Evolutionary conservation across 2,888 invertebrate genomes (phyloP).

Genomic region (Neelides folsomi): DNA sequence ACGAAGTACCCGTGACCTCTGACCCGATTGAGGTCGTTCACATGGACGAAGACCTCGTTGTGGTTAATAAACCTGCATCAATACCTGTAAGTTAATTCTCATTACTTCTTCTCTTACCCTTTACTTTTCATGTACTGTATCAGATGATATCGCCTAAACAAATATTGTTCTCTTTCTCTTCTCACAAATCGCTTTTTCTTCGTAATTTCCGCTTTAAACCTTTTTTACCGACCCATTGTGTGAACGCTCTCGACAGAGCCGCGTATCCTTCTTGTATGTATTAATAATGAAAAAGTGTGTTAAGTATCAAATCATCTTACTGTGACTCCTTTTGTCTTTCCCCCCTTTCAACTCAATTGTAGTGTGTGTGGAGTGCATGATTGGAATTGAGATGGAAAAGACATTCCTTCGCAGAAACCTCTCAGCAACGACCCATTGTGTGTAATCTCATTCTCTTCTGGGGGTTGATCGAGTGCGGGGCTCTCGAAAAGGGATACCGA

Average conservation of each 20-base stretch:
- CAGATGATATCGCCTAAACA: not conserved
- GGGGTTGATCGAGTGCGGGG: too few species aligned
- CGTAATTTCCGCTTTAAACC: conserved; percentile 2
- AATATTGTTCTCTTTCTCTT: not conserved
- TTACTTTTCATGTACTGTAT: not conserved
- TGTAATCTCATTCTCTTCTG: too few species aligned
- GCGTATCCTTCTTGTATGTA: too few species aligned
- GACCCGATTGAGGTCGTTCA: conserved; percentile 92
- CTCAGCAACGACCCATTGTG: too few species aligned
- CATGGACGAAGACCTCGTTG: conserved; percentile 97
- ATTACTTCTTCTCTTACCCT: not conserved
- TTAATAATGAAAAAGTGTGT: too few species aligned
- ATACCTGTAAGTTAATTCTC: conserved; percentile 76
- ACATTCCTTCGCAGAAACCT: too few species aligned
- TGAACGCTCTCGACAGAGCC: too few species aligned
- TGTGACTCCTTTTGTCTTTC: not conserved
- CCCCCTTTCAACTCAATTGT: not conserved
- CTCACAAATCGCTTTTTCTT: not conserved
- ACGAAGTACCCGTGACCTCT: conserved; percentile 97
- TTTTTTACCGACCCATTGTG: not conserved
- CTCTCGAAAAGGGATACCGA: too few species aligned
- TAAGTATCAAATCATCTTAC: not conserved
- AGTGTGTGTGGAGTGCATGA: too few species aligned
- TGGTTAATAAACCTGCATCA: conserved; percentile 99
- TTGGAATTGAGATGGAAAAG: too few species aligned